Base-by-base conservation (phyloP, 2,888 invertebrate genomes). In the Schizaphis graminum region DNA sequence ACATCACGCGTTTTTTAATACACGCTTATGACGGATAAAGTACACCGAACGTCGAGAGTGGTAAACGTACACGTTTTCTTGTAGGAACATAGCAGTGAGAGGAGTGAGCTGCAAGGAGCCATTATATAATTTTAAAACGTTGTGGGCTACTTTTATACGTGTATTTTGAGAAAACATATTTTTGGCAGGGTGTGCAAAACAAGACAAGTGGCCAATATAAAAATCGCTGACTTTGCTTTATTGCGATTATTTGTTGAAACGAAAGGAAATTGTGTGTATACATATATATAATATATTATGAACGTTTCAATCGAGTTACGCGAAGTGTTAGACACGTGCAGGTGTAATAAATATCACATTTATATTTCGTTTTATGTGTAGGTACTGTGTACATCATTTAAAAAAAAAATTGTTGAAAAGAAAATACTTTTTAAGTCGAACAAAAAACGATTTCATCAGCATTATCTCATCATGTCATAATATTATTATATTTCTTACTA, bases 161-260 rank as follows among this genome's bases (percentile, higher is more conserved):
- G 21, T 35, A 8, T 77, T 77, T 77, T 77, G 21, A 21, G 77
- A 77, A 77, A 77, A 77, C 35, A 21, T 35, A 77, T 24, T 77
- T 57, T 77, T 77, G 21, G 77, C 77, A 35, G 21, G 8, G 35
- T 77, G 21, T 35, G 35, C 35, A 21, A 35, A 77, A 77, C 77
- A 77, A 35, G 77, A 77, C 77, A 35, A 77, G 77, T 77, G 77
- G 77, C 77, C 77, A 77, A 77, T 77, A 35, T 35, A 77, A 77
- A 77, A 77, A 77, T 77, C 21, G 35, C 77, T 77, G 77, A 77
- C 35, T 77, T 35, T 21, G 21, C 35, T 77, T 35, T 77, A 35
- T 77, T 77, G 35, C 3, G 35, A 67, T 35, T 35, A n/a, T 67
- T 16, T 16, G 67, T 67, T n/a, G 21, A 67, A 67, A 67, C 67